Evolutionary conservation across 2,113 vertebrate species (phyloP), one percentile per base, ranked within the genome.

Genomic region (Mandrillus leucophaeus): DNA sequence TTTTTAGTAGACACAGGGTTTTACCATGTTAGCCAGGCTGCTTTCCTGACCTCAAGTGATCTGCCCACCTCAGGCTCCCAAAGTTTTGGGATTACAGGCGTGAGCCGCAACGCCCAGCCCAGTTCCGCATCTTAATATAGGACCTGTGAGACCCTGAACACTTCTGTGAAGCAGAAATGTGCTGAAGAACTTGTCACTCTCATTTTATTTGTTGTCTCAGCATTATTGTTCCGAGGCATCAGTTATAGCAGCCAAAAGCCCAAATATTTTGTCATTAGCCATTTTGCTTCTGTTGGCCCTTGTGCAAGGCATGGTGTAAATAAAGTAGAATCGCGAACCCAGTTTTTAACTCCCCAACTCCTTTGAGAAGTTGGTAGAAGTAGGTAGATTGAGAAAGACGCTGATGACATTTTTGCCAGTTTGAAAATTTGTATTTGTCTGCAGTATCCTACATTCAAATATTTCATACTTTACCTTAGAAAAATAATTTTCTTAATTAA

Each of bases 381-480:
- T 93, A 75, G 22, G 10, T 64, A 73, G 45, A 38, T 93, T 92
- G 59, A 90, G 32, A 92, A 93, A 86, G 82, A 40, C 76, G 23
- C 22, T 45, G 20, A 38, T 72, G 70, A 72, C n/a, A 90, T 68
- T 68, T 68, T 35, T 68, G 4, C 27, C 78, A 18, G 45, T 81
- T 72, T 64, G 61, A 64, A 64, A 64, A 64, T 64, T 68, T 84
- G 2, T 81, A 13, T 85, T 80, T 94, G 40, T 76, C 72, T 95
- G 57, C 52, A 76, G 1, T 85, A 68, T 70, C 9, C 23, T 81
- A 43, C 32, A 84, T 84, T 92, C 27, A 92, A 38, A 23, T 81
- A 90, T 73, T 82, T 90, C 27, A 90, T 30, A 85, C 48, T 93
- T 92, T 57, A 72, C 27, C 50, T 94, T 89, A 92, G 30, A 85